These are phyloP conservation scores for Schizotus pectinicornis DNA, from an alignment of 2,888 invertebrate genomes.

Conservation along the genomic window DNA sequence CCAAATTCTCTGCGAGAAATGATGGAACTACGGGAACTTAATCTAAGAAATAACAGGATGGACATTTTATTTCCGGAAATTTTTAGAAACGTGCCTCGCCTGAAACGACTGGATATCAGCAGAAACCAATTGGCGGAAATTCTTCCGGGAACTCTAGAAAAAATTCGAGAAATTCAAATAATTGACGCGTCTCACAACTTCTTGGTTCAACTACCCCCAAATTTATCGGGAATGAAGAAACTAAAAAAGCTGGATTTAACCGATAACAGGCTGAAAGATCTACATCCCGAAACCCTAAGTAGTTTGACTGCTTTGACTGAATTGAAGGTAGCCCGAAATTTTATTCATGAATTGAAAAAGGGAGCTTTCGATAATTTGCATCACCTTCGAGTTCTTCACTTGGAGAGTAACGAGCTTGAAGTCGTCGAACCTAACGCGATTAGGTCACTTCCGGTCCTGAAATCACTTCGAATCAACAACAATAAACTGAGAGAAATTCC, in stretches of 20 bases:
- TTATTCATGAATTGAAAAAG: conserved; percentile 71
- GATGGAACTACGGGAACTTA: conserved; percentile 70
- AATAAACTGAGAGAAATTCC: conserved; percentile 79
- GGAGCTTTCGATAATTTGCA: conserved; percentile 76
- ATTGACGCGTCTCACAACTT: conserved; percentile 81
- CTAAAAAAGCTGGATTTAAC: conserved; percentile 79
- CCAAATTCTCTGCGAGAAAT: conserved; percentile 70
- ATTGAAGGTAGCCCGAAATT: conserved; percentile 77
- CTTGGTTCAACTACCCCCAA: conserved; percentile 73
- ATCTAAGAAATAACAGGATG: conserved; percentile 78
- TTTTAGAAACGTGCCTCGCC: conserved; percentile 68
- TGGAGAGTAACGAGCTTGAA: conserved; percentile 82
- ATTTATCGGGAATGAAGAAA: conserved; percentile 71
- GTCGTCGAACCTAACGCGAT: conserved; percentile 77
- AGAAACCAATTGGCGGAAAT: conserved; percentile 76
- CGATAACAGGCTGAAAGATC: conserved; percentile 74
- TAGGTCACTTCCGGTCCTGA: conserved; percentile 71
- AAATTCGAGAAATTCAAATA: conserved; percentile 71
- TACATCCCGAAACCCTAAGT: conserved; percentile 73
- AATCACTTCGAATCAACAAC: conserved; percentile 65
- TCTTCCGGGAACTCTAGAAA: conserved; percentile 67
- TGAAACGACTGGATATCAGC: conserved; percentile 76
- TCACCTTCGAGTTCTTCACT: conserved; percentile 74
- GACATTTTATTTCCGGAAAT: conserved; percentile 72
- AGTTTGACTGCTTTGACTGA: conserved; percentile 73